phyloP scores from a whole-genome alignment of 2,113 vertebrate genomes.

The Crotalus horridus region DNA sequence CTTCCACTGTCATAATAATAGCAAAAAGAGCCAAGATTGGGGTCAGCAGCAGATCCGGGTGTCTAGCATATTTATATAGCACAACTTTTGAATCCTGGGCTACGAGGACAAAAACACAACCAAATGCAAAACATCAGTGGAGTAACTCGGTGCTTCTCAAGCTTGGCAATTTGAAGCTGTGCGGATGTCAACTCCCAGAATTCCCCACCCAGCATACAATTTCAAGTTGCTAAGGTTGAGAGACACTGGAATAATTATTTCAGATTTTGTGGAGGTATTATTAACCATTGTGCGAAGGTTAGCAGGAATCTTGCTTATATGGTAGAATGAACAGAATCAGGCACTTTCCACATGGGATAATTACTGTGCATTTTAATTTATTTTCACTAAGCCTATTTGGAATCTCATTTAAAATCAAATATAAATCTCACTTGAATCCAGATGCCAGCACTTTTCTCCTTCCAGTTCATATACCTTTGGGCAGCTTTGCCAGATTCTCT shows the following conservation, averaged over 20 bases:
- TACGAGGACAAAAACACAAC: background rate
- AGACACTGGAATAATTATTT: background rate
- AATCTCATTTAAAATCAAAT: slow-evolving; percentile 6
- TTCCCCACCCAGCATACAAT: background rate
- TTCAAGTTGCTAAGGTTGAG: background rate
- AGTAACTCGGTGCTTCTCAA: background rate
- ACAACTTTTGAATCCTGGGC: fast-evolving
- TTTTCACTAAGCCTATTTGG: background rate
- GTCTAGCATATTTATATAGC: background rate
- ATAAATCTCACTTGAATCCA: background rate
- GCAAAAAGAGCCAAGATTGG: background rate
- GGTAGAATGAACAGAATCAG: slow-evolving; percentile 12
- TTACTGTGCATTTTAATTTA: background rate
- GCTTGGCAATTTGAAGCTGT: background rate
- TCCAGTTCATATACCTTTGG: fast-evolving
- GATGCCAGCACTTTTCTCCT: slow-evolving; percentile 1
- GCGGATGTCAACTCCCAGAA: background rate
- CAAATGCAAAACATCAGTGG: fast-evolving
- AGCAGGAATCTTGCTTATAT: slow-evolving; percentile 7
- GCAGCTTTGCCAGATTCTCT: background rate
- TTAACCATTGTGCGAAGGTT: background rate
- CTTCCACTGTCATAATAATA: background rate
- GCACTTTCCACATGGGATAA: background rate
- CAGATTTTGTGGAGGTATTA: background rate
- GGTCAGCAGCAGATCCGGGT: background rate